Conservation (phyloP, 2,888 invertebrate genomes). For the Boloria selene region DNA sequence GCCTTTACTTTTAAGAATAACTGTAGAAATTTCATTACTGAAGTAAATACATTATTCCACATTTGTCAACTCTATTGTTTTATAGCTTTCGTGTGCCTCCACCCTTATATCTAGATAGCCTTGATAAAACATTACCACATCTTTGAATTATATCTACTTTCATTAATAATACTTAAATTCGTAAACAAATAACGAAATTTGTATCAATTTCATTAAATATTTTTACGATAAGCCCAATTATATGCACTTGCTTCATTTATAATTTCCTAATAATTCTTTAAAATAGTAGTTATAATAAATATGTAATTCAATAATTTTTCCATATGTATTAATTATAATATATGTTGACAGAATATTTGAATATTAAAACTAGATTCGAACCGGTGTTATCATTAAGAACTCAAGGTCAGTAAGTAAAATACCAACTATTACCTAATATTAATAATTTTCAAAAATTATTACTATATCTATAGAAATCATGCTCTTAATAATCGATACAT, state of each 20-base stretch:
- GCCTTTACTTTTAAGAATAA: no score
- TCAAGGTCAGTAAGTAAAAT: conserved; percentile 27
- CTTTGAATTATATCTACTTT: conserved; percentile 16
- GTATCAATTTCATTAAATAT: not conserved
- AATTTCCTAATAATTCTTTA: not conserved
- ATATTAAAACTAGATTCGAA: not conserved
- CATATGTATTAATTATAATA: not conserved
- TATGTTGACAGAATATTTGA: conserved; percentile 6
- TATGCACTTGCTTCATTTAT: not conserved
- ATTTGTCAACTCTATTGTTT: not conserved
- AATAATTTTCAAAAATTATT: not conserved
- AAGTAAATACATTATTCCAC: not conserved
- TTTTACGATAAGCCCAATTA: not conserved
- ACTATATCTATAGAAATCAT: not conserved
- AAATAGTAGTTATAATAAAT: not conserved
- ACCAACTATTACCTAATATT: not conserved
- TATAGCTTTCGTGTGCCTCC: not conserved
- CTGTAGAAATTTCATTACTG: not conserved
- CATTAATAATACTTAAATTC: not conserved
- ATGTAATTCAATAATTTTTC: conserved; percentile 8
- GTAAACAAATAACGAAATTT: not conserved
- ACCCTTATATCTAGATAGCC: conserved; percentile 16
- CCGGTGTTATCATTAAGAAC: conserved; percentile 13
- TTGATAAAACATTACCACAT: conserved; percentile 22
- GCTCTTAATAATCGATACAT: not conserved